Conservation (phyloP, 2,888 invertebrate genomes). For the Drosophila fungiperda region DNA sequence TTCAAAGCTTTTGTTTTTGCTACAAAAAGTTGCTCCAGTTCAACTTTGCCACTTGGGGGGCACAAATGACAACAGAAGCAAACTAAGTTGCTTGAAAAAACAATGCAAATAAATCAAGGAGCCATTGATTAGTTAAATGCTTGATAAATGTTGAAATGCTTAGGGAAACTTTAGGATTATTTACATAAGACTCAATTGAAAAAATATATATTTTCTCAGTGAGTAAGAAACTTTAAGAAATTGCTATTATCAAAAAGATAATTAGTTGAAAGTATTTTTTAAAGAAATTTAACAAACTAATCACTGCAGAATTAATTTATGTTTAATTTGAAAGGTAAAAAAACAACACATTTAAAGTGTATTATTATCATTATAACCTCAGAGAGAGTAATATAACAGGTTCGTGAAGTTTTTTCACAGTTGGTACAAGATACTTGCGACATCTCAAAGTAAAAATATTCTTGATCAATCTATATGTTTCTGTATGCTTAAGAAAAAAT, state of each 20-base stretch:
- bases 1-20: conserved; percentile 33
- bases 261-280: background rate
- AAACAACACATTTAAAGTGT: background rate
- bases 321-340: background rate
- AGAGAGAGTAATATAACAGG: too few species aligned
- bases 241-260: background rate
- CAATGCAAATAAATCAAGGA: conserved; percentile 27
- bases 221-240: background rate
- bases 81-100: conserved; percentile 16
- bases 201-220: background rate
- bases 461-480: background rate
- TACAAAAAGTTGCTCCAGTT: conserved; percentile 31
- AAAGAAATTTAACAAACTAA: background rate
- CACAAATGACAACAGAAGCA: background rate
- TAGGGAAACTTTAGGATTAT: background rate
- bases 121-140: conserved; percentile 7
- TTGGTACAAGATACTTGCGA: background rate
- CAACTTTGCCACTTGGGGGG: conserved; percentile 3
- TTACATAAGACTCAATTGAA: background rate
- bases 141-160: background rate
- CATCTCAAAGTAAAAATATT: background rate
- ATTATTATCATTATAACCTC: too few species aligned
- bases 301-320: background rate
- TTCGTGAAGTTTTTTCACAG: too few species aligned
- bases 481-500: background rate